phyloP scores from a whole-genome alignment of 2,888 invertebrate species.

The Andrena flavipes region DNA sequence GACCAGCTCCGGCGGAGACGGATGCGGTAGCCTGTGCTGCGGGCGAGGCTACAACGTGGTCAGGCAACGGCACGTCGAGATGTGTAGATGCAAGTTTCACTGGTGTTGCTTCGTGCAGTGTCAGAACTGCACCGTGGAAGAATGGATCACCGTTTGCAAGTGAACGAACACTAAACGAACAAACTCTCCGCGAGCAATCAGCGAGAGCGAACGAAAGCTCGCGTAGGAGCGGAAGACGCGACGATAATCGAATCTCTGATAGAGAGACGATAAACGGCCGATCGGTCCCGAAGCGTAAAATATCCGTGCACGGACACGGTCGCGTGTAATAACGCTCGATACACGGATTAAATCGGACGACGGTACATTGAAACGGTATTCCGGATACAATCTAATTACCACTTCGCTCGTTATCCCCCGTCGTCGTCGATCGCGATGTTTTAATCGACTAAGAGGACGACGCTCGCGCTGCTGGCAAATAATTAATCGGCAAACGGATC shows the following conservation, averaged over 20 bases:
- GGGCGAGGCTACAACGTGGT: conserved; percentile 94
- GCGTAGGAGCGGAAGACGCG: neutral
- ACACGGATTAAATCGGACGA: conserved; percentile 42
- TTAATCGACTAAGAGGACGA: conserved; percentile 37
- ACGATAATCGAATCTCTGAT: conserved; percentile 1
- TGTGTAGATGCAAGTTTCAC: conserved; percentile 95
- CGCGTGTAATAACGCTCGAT: conserved; percentile 33
- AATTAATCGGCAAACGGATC: conserved; percentile 8
- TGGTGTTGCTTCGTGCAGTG: conserved; percentile 98
- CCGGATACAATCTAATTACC: conserved; percentile 39
- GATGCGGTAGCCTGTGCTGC: conserved; percentile 95
- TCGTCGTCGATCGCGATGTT: conserved; percentile 33
- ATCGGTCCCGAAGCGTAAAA: neutral
- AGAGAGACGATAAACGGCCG: conserved; percentile 3
- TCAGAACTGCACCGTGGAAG: conserved; percentile 93
- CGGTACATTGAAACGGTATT: conserved; percentile 5
- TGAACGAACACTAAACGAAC: conserved; percentile 82
- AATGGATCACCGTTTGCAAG: conserved; percentile 97
- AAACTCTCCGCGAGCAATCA: neutral
- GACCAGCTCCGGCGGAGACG: conserved; percentile 90
- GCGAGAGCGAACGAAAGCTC: neutral
- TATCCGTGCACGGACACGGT: conserved; percentile 1
- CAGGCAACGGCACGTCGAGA: conserved; percentile 90
- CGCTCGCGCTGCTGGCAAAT: neutral
- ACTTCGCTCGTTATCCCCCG: conserved; percentile 25